phyloP scores from a whole-genome alignment of 1,140 invertebrate species.

The Drosophila aff. region DNA sequence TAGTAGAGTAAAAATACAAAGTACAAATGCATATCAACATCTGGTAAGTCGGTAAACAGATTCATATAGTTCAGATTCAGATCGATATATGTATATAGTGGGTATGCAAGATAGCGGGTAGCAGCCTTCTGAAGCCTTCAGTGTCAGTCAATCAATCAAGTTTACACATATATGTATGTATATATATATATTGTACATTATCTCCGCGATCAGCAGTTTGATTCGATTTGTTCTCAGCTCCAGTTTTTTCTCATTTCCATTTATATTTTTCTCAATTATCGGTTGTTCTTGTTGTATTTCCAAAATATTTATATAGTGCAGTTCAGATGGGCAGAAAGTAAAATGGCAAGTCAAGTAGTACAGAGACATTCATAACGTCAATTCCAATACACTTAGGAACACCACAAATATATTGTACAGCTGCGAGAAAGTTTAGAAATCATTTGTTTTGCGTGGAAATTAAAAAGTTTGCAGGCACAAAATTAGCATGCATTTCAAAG shows the following conservation, averaged over 20 bases:
- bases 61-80: constrained; percentile 43
- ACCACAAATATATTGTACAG: constrained; percentile 32
- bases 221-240: constrained; percentile 33
- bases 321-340: constrained; percentile 85
- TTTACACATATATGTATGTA: constrained; percentile 48
- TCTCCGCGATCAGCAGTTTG: constrained; percentile 34
- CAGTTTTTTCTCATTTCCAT: constrained; percentile 7
- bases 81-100: constrained; percentile 35
- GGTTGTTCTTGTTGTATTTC: constrained; percentile 59
- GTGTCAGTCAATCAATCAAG: constrained; percentile 84
- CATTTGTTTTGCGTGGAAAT: not conserved
- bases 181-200: constrained; percentile 49
- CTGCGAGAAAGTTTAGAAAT: constrained; percentile 9
- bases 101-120: constrained; percentile 55
- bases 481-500: constrained; percentile 26
- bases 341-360: constrained; percentile 79
- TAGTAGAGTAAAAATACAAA: constrained; percentile 60
- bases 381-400: constrained; percentile 43
- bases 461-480: constrained; percentile 23
- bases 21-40: constrained; percentile 73
- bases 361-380: constrained; percentile 56
- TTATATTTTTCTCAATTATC: constrained; percentile 24
- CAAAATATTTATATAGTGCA: constrained; percentile 66
- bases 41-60: constrained; percentile 54
- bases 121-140: constrained; percentile 69